Percentiles rank a stretch among this genome's conserved stretches.
These are phyloP conservation scores for Saguinus imperator DNA, from an alignment of 2,113 vertebrate genomes.

Conservation along the genomic window DNA sequence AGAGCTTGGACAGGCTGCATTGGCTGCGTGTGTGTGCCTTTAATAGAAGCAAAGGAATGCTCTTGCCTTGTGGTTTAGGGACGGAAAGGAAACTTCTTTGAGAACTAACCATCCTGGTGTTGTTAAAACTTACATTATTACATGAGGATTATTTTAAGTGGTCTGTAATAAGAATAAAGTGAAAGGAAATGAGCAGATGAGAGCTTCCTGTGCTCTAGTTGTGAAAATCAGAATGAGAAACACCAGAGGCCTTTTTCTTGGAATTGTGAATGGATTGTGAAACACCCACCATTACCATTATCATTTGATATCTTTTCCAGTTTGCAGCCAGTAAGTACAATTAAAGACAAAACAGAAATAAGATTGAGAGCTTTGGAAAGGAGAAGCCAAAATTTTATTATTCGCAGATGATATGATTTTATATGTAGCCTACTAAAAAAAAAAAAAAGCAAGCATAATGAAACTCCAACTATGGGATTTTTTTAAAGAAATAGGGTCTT, in stretches of 20 bases:
- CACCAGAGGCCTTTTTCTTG: conserved; percentile 44
- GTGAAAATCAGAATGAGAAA: conserved; percentile 33
- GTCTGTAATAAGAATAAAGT: conserved; percentile 43
- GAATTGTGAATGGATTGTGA: conserved; percentile 1
- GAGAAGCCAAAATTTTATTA: conserved; percentile 42
- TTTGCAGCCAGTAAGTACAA: not conserved
- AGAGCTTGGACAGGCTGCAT: not conserved
- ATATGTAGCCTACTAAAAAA: not conserved
- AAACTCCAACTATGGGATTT: not conserved
- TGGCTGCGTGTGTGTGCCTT: not conserved
- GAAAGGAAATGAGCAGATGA: conserved; percentile 54
- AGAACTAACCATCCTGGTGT: conserved; percentile 3
- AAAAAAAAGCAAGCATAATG: not conserved
- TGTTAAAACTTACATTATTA: conserved; percentile 51
- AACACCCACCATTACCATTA: not conserved
- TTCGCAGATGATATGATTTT: conserved; percentile 68
- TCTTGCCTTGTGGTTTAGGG: conserved; percentile 49
- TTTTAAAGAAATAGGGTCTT: not conserved
- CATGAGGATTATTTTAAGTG: conserved; percentile 64
- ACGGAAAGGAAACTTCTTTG: conserved; percentile 46
- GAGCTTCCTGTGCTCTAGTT: conserved; percentile 41
- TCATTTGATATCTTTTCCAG: conserved; percentile 50
- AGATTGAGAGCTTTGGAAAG: conserved; percentile 32
- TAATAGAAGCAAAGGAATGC: not conserved
- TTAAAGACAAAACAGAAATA: conserved; percentile 60